These are phyloP conservation scores for Smutsia temminckii DNA, from an alignment of 2,797 vertebrate genomes.

Conservation along the genomic window DNA sequence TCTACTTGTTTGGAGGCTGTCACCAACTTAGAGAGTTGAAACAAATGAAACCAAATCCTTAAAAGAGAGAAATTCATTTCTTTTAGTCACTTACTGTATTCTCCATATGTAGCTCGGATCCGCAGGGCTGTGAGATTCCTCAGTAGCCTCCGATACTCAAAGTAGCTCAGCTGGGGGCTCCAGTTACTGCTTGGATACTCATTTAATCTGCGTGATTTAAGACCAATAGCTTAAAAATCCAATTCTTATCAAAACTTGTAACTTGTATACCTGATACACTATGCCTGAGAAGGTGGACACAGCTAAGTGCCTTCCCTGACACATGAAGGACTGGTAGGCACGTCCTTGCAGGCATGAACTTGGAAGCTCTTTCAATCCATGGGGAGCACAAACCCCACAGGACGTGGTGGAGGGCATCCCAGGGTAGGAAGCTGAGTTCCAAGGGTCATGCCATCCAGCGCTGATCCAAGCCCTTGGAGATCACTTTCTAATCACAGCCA, in stretches of 20 bases:
- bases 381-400: neutral
- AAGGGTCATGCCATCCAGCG: neutral
- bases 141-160: conserved; percentile 91
- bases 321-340: neutral
- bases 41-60: neutral
- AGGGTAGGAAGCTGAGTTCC: neutral
- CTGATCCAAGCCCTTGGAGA: neutral
- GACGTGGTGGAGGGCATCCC: neutral
- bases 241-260: neutral
- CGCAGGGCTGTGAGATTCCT: conserved; percentile 93
- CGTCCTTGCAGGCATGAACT: neutral
- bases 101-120: conserved; percentile 93
- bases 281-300: neutral
- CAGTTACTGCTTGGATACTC: conserved; percentile 89
- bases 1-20: neutral
- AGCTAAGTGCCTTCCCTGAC: neutral
- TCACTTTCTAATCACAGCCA: neutral
- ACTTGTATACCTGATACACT: neutral
- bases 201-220: conserved; percentile 87
- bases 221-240: neutral
- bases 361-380: neutral
- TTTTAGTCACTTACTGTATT: conserved; percentile 88
- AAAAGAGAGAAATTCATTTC: neutral
- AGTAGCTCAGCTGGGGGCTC: conserved; percentile 90
- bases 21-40: neutral